Evolutionary conservation across 2,797 vertebrate species (phyloP).

Genomic region (Clamator glandarius): DNA sequence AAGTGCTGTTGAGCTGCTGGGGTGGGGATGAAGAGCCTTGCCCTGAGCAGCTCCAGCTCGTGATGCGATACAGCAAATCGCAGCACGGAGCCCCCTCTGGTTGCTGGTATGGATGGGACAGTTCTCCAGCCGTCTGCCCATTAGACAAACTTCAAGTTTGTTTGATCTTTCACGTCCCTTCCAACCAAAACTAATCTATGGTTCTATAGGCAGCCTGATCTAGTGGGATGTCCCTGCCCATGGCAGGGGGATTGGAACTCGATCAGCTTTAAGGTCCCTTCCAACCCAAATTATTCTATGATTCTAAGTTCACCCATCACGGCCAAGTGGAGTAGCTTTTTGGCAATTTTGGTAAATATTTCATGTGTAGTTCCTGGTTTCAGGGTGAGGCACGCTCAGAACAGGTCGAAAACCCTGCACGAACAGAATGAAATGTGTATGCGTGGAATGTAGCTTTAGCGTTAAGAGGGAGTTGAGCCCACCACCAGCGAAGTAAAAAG

Average conservation of each 20-base stretch:
- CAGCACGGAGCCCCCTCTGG: background rate
- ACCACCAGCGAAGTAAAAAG: fast-evolving
- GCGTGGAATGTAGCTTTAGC: fast-evolving
- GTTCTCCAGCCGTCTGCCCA: fast-evolving
- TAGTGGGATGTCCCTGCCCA: no score
- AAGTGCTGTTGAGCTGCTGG: background rate
- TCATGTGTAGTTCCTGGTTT: fast-evolving
- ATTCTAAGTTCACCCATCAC: no score
- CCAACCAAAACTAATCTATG: no score
- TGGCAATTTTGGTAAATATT: background rate
- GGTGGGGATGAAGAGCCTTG: background rate
- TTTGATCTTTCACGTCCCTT: no score
- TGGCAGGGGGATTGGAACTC: no score
- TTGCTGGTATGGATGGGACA: fast-evolving
- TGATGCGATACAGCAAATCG: fast-evolving
- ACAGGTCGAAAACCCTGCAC: background rate
- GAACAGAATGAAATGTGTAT: fast-evolving
- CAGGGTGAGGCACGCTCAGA: fast-evolving
- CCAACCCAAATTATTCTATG: no score
- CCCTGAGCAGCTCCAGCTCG: fast-evolving
- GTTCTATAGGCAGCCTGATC: no score
- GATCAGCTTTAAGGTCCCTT: no score
- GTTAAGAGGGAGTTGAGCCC: no score
- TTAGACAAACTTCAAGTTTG: background rate
- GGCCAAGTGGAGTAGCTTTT: background rate